Percentiles rank a stretch among this genome's conserved stretches.
These are phyloP conservation scores for Micromussa lordhowensis DNA, from an alignment of 92 coral and sea anemone genomes.

Conservation along the genomic window DNA sequence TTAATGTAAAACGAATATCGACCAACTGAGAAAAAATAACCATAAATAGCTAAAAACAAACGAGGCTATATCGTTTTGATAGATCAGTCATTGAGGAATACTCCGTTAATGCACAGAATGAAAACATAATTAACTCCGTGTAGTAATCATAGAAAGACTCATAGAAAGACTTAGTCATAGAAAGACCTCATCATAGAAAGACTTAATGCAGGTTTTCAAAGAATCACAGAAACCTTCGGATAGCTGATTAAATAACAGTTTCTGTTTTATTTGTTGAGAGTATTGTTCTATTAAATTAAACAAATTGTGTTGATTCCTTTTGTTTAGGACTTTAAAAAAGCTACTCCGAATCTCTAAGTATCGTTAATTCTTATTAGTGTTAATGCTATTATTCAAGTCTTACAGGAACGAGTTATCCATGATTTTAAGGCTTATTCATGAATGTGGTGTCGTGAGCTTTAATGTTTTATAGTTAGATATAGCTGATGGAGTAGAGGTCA, in stretches of 20 bases:
- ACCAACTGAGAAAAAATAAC: background rate
- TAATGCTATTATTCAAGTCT: no score
- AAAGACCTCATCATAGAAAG: background rate
- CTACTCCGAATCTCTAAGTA: background rate
- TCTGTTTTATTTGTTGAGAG: no score
- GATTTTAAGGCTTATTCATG: no score
- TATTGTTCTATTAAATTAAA: no score
- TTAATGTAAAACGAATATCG: background rate
- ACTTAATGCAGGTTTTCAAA: no score
- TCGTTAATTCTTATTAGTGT: no score
- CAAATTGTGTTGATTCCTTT: background rate
- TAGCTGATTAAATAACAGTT: no score
- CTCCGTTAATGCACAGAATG: background rate
- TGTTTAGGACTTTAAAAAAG: background rate
- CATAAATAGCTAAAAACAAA: background rate
- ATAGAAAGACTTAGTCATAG: background rate
- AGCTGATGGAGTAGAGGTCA: no score
- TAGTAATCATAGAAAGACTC: background rate
- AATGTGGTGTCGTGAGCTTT: no score
- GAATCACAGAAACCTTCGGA: no score
- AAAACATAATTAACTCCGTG: background rate
- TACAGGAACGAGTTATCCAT: no score
- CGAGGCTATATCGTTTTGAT: background rate
- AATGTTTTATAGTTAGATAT: no score
- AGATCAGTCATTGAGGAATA: background rate